Conservation (phyloP, 2,113 vertebrate genomes). For the Microcebus jonahi region DNA sequence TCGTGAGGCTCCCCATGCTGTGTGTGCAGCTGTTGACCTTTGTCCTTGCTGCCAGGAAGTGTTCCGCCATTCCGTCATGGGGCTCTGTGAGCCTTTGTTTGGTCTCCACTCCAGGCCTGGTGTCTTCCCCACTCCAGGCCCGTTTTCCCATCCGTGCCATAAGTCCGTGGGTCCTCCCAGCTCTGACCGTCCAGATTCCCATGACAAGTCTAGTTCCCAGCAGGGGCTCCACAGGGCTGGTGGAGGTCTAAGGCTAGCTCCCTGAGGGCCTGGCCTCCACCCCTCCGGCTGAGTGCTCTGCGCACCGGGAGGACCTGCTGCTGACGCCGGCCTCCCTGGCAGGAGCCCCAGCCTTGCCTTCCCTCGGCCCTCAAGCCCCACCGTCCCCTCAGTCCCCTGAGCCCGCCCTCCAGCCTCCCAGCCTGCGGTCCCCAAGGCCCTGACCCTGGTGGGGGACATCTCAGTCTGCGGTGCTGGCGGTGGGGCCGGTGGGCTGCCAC, state of each 20-base stretch:
- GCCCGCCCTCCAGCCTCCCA: fast-evolving
- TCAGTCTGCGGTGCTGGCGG: too few relatives aligned
- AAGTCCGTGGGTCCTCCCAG: not conserved
- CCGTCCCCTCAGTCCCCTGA: not conserved
- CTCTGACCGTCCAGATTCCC: not conserved
- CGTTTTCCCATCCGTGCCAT: fast-evolving
- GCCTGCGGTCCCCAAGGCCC: too few relatives aligned
- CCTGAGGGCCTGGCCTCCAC: not conserved
- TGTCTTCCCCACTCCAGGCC: not conserved
- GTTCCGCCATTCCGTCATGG: not conserved
- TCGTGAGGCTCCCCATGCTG: not conserved
- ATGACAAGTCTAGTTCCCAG: not conserved
- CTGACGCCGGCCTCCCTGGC: not conserved
- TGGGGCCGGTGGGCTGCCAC: not conserved
- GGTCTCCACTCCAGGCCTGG: not conserved
- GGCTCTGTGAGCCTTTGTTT: too few relatives aligned
- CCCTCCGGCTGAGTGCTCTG: not conserved
- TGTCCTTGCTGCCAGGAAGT: not conserved
- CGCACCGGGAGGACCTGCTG: not conserved
- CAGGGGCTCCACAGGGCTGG: not conserved
- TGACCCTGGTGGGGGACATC: not conserved
- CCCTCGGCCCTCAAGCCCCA: not conserved
- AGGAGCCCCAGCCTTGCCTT: not conserved
- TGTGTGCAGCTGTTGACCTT: not conserved
- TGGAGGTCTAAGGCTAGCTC: not conserved